Percentiles rank a stretch among this genome's conserved stretches.
Conservation (phyloP, 2,113 vertebrate genomes). For the Cercocebus atys region DNA sequence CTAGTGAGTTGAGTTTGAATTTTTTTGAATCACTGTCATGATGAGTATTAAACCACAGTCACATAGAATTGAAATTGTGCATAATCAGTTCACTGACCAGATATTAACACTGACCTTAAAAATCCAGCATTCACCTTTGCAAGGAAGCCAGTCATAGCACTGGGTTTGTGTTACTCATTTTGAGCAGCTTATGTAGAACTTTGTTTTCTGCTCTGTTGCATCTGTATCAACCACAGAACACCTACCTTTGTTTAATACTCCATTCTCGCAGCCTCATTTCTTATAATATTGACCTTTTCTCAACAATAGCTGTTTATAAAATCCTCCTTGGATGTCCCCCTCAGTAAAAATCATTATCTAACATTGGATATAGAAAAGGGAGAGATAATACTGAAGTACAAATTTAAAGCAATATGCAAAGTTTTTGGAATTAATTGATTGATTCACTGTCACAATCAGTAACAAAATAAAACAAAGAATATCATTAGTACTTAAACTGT, state of each 20-base stretch:
- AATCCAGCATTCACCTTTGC: background rate
- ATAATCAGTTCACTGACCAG: background rate
- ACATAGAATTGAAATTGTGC: background rate
- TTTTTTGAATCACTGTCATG: background rate
- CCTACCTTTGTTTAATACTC: conserved; percentile 36
- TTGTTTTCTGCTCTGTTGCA: conserved; percentile 12
- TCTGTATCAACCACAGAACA: background rate
- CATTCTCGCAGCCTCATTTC: background rate
- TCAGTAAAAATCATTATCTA: background rate
- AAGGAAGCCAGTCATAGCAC: background rate
- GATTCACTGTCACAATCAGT: conserved; percentile 58
- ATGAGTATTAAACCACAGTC: background rate
- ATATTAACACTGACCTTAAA: background rate
- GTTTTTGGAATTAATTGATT: conserved; percentile 57
- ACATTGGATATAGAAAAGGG: background rate
- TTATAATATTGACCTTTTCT: conserved; percentile 16
- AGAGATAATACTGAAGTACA: conserved; percentile 1
- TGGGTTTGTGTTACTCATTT: background rate
- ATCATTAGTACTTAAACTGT: conserved; percentile 30
- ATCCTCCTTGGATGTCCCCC: background rate
- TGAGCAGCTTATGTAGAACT: background rate
- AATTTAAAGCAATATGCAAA: conserved; percentile 53
- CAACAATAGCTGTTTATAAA: background rate
- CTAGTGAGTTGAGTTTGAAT: conserved; percentile 10
- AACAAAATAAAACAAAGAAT: conserved; percentile 50